These are phyloP conservation scores for Leucophenga varia DNA, from an alignment of 1,140 invertebrate species.

Conservation along the genomic window DNA sequence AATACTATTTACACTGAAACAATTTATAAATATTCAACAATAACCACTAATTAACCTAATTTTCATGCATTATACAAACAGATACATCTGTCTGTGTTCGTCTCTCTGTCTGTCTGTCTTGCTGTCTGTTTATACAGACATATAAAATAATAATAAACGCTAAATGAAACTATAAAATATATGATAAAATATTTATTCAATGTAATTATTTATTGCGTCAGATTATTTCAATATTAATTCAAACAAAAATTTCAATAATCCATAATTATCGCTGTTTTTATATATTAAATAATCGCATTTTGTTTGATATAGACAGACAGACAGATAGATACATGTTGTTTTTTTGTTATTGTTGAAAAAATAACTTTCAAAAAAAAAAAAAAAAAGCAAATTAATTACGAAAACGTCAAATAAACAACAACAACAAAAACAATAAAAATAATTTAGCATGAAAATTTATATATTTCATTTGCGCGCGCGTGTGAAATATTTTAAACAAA, in stretches of 20 bases:
- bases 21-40: too few species aligned
- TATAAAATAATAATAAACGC: too few species aligned
- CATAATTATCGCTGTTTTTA: slow-evolving; percentile 45
- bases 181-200: too few species aligned
- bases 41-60: slow-evolving; percentile 51
- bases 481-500: too few species aligned
- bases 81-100: background rate
- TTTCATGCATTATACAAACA: slow-evolving; percentile 17
- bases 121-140: too few species aligned
- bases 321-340: too few species aligned
- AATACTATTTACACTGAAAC: too few species aligned
- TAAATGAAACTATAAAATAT: too few species aligned
- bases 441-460: slow-evolving; percentile 34
- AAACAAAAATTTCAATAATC: slow-evolving; percentile 51
- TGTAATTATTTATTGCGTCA: slow-evolving; percentile 40
- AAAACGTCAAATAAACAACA: too few species aligned
- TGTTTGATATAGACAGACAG: slow-evolving; percentile 4
- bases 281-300: slow-evolving; percentile 51
- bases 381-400: slow-evolving; percentile 43
- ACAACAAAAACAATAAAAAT: slow-evolving; percentile 38
- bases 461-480: too few species aligned
- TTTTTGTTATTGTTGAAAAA: too few species aligned
- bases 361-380: slow-evolving; percentile 19
- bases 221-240: slow-evolving; percentile 52
- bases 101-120: too few species aligned